Evolutionary conservation across 1,140 invertebrate genomes (phyloP).

Genomic region (Ceratina calcarata): DNA sequence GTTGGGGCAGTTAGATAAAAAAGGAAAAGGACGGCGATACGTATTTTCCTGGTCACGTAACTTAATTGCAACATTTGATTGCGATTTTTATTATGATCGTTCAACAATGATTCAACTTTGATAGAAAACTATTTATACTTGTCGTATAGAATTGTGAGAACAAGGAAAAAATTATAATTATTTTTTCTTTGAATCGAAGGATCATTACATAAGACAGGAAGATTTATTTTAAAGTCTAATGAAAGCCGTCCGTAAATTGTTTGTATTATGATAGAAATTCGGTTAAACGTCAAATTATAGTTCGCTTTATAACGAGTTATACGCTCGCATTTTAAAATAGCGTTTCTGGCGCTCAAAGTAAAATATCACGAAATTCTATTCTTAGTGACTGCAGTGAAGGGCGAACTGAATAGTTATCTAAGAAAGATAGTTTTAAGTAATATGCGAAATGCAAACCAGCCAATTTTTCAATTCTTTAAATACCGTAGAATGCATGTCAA

Average conservation of each 20-base stretch:
- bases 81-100: background rate
- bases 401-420: background rate
- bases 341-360: constrained; percentile 9
- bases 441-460: background rate
- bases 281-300: background rate
- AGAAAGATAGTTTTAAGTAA: background rate
- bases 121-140: background rate
- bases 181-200: too few species aligned
- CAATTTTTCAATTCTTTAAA: background rate
- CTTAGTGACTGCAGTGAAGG: background rate
- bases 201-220: background rate
- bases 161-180: constrained; percentile 13
- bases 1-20: background rate
- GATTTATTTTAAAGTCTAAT: background rate
- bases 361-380: constrained; percentile 40
- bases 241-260: background rate
- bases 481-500: background rate
- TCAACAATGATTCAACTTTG: background rate
- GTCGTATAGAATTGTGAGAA: background rate
- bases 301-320: background rate
- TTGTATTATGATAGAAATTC: background rate
- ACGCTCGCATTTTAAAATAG: constrained; percentile 6
- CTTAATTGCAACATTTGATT: background rate
- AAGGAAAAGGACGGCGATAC: background rate
- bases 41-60: background rate